Evolutionary conservation across 2,888 invertebrate genomes (phyloP), one percentile per base, ranked within the genome.

Genomic region (Philaethria dido): DNA sequence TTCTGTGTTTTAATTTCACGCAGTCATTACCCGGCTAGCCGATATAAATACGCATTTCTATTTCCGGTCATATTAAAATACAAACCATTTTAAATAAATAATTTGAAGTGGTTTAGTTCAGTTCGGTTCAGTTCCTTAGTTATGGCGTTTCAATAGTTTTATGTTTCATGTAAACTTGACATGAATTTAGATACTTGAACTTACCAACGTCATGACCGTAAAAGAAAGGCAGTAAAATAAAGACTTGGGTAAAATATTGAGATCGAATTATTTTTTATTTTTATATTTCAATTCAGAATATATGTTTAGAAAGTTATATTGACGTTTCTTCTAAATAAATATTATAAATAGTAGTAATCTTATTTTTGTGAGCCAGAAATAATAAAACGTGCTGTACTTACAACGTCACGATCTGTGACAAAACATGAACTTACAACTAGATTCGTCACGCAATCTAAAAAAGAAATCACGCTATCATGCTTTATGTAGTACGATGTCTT

Each of bases 391-490:
- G 20, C 25, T 3, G 16, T 6, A 16, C 11, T 42, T 16, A 54
- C 22, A 42, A 47, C 18, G 33, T 61, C 47, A 61, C 61, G 47
- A 61, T 47, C 18, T 47, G 14, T 61, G 18, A 47, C 18, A 29
- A 61, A 61, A 47, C 42, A 59, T 59, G 33, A 36, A 45, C 16
- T 33, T 33, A 47, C 47, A 20, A 36, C 36, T 39, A 55, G 55
- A 22, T 20, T 47, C 20, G 47, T 25, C 61, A 61, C 61, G 61
- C 61, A 33, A 61, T 45, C 61, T 13, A 29, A 61, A n/a, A 29
- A 42, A 44, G 59, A 44, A 59, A 59, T 55, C 59, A 59, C 59
- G 59, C 44, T 59, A 59, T 44, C 59, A 13, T 44, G 14, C 22
- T 44, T 25, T 0, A 44, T 59, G 44, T 44, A 44, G 16, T 33